Percentiles rank a stretch among this genome's conserved stretches.
Conservation (phyloP, 2,888 invertebrate species). For the Sminthurides aquaticus region DNA sequence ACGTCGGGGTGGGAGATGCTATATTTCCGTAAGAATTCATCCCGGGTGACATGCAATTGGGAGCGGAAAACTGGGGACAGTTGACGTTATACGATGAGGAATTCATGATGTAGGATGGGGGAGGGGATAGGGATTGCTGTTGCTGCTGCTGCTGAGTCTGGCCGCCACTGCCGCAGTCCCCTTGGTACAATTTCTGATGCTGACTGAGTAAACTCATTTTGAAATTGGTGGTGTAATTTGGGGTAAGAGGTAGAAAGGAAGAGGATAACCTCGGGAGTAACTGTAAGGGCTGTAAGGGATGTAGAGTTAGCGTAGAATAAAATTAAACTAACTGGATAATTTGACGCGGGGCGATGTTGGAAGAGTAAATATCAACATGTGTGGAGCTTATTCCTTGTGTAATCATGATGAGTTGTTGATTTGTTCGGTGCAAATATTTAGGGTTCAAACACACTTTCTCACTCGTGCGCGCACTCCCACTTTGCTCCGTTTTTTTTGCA, state of each 20-base stretch:
- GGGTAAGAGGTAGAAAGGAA: too few species aligned
- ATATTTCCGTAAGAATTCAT: constrained; percentile 37
- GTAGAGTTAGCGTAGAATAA: not conserved
- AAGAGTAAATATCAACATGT: not conserved
- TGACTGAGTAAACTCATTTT: constrained; percentile 18
- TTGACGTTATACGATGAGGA: constrained; percentile 27
- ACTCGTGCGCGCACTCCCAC: too few species aligned
- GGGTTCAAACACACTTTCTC: not conserved
- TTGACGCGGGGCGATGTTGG: not conserved
- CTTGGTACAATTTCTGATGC: constrained; percentile 29
- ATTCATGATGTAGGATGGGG: constrained; percentile 35
- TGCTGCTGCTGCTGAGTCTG: constrained; percentile 27
- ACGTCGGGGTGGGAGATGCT: constrained; percentile 29
- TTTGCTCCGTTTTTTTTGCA: too few species aligned
- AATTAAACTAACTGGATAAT: not conserved
- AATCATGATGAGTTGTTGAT: not conserved
- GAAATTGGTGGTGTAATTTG: too few species aligned
- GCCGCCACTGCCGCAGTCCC: constrained; percentile 23
- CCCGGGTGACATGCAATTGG: constrained; percentile 39
- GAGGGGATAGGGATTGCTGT: constrained; percentile 35
- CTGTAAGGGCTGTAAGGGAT: too few species aligned
- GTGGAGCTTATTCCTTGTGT: not conserved
- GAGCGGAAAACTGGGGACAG: constrained; percentile 34
- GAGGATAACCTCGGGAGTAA: too few species aligned
- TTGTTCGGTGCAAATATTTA: not conserved